Base-by-base conservation (phyloP, 2,797 vertebrate species). In the Hephaestus fuliginosus region DNA sequence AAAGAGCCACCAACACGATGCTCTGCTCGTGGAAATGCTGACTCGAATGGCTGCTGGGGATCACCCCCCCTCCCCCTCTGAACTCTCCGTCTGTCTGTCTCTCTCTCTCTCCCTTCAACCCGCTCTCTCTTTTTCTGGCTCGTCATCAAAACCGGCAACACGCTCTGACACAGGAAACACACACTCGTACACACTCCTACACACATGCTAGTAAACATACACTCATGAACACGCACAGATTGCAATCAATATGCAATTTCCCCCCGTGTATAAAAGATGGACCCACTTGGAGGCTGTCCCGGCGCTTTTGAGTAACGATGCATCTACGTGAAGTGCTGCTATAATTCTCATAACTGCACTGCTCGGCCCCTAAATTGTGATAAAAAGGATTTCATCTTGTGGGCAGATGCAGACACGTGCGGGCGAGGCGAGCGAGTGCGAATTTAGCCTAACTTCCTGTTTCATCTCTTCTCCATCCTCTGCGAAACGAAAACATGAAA, bases 211-310 rank as follows among this genome's bases (percentile, higher is more conserved):
- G 60, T 56, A 70, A 86, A 85, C 85, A 83, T 80, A 72, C 85
- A 61, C 81, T 70, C 82, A 67, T 80, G 80, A 61, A 83, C 85
- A 74, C 63, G n/a, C 82, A 77, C 84, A 88, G 80, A 82, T 87
- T 84, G 89, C 86, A 94, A 95, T 95, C 95, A 95, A 95, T 95
- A 94, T 91, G 92, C 91, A 95, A 95, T 94, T 94, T 94, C 90
- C 93, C 91, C 85, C 81, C 13, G 90, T 73, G 82, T 88, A 88
- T 92, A 91, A 93, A 93, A 87, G 88, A 94, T 93, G 88, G 88
- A 89, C 81, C 84, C 77, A 86, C 83, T 94, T 87, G 92, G 92
- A 93, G 84, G 74, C 82, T 17, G 49, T 88, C 89, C 86, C 53
- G 76, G 69, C 28, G 70, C 85, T 88, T 91, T 80, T 92, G 93